phyloP scores from a whole-genome alignment of 1,140 invertebrate species.

The Neuroterus valhalla region DNA sequence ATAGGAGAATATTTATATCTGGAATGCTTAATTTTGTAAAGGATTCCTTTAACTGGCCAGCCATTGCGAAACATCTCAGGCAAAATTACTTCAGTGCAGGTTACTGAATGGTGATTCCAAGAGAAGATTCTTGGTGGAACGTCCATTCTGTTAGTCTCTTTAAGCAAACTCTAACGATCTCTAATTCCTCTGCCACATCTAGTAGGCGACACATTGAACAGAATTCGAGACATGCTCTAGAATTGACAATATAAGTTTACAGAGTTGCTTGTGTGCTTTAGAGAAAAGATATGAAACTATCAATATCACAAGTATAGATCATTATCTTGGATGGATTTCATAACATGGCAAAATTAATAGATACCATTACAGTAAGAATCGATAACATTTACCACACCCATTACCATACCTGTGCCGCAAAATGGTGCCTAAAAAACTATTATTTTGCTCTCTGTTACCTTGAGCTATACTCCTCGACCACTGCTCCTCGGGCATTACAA shows the following conservation, averaged over 20 bases:
- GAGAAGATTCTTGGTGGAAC: background rate
- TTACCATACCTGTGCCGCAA: conserved; percentile 3
- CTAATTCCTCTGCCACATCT: conserved; percentile 19
- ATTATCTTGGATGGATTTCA: background rate
- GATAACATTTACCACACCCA: conserved; percentile 6
- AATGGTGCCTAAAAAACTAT: background rate
- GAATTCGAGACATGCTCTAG: conserved; percentile 7
- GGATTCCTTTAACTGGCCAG: background rate
- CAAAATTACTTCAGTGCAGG: conserved; percentile 11
- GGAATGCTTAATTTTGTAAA: background rate
- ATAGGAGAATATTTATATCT: background rate
- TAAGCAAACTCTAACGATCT: conserved; percentile 14
- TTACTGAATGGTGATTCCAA: background rate
- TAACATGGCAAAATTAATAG: background rate
- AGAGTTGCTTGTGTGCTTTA: no score
- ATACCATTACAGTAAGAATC: background rate
- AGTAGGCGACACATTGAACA: conserved; percentile 11
- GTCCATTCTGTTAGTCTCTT: conserved; percentile 22
- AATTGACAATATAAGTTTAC: background rate
- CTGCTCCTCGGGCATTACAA: background rate
- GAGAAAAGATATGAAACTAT: no score
- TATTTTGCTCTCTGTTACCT: background rate
- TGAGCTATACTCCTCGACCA: background rate
- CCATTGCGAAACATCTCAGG: conserved; percentile 3
- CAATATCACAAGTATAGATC: no score